Conservation (phyloP, 1,140 invertebrate genomes). For the Macrotrachela quadricornifera region DNA sequence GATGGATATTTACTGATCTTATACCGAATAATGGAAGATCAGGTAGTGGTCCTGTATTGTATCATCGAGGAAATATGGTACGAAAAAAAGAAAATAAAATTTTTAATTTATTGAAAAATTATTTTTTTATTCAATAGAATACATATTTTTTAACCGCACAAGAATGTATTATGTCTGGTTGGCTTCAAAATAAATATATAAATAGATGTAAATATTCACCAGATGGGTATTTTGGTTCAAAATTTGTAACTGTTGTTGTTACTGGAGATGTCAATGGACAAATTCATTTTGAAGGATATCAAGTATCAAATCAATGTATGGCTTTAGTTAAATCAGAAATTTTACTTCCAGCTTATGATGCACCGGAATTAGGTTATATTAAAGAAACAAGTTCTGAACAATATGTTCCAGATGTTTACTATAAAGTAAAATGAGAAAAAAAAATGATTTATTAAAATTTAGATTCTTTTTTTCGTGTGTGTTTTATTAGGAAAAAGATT, state of each 20-base stretch:
- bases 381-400: slow-evolving; percentile 73
- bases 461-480: background rate
- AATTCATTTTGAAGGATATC: slow-evolving; percentile 95
- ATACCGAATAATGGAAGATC: slow-evolving; percentile 54
- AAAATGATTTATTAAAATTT: background rate
- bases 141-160: slow-evolving; percentile 86
- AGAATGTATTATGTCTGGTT: slow-evolving; percentile 89
- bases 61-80: slow-evolving; percentile 47
- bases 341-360: slow-evolving; percentile 83
- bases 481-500: slow-evolving; percentile 61
- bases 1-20: slow-evolving; percentile 98
- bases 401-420: slow-evolving; percentile 97
- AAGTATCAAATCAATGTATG: slow-evolving; percentile 94
- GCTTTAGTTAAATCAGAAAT: slow-evolving; percentile 77
- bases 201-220: slow-evolving; percentile 72
- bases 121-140: slow-evolving; percentile 23
- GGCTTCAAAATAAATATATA: slow-evolving; percentile 73
- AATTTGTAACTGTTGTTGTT: slow-evolving; percentile 92
- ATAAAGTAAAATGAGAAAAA: slow-evolving; percentile 48
- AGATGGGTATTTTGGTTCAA: slow-evolving; percentile 79
- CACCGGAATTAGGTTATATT: slow-evolving; percentile 82
- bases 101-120: too few species aligned
- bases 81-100: too few species aligned
- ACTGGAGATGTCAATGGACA: slow-evolving; percentile 77
- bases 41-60: slow-evolving; percentile 56